These are phyloP conservation scores for Sinosuthora webbiana DNA, from an alignment of 2,113 vertebrate genomes.

Conservation along the genomic window DNA sequence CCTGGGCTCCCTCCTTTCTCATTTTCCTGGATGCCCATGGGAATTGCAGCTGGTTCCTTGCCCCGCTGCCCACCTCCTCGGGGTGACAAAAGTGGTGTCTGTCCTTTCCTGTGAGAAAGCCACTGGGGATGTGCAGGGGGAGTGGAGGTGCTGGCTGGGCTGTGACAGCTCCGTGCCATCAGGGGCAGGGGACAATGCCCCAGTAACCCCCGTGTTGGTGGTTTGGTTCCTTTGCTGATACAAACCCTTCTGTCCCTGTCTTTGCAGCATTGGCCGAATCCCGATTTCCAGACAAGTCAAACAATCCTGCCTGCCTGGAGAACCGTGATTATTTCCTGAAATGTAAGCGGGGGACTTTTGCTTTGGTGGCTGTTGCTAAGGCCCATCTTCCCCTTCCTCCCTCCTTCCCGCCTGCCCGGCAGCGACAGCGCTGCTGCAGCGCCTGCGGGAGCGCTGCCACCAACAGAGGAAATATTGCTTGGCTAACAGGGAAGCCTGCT, in stretches of 20 bases:
- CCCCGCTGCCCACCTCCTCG: fast-evolving
- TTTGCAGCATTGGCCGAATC: background rate
- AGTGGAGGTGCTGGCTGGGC: background rate
- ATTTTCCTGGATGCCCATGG: background rate
- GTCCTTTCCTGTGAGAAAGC: background rate
- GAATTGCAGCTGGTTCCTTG: background rate
- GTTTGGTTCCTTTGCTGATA: background rate
- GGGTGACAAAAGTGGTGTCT: background rate
- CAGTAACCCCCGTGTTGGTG: background rate
- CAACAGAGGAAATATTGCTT: background rate
- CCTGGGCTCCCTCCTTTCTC: background rate
- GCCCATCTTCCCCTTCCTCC: background rate
- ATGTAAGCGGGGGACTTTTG: slow-evolving; percentile 58
- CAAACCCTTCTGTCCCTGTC: background rate
- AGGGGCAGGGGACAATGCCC: background rate
- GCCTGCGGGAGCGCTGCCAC: background rate
- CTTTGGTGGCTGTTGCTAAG: background rate
- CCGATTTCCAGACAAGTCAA: slow-evolving; percentile 60
- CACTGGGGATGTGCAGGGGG: background rate
- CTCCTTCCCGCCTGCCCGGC: background rate
- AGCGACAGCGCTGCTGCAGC: fast-evolving
- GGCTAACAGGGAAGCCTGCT: background rate
- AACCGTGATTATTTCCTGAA: slow-evolving; percentile 78
- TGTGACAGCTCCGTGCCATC: background rate
- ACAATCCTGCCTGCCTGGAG: slow-evolving; percentile 46